Conservation (phyloP, 2,888 invertebrate genomes). For the Clepsis dumicolana region DNA sequence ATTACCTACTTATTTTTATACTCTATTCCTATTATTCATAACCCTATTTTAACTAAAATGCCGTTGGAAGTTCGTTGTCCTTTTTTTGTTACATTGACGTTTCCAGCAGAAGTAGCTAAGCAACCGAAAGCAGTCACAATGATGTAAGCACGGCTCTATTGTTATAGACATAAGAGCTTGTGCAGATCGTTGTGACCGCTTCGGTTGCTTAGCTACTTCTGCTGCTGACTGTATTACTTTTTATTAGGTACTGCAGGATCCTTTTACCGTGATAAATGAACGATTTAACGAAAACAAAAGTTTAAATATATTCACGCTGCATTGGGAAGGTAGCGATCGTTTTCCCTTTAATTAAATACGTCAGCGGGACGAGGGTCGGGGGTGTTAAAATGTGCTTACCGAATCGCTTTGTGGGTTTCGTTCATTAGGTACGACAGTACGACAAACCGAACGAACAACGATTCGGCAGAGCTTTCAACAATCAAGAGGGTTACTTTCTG, state of each 20-base stretch:
- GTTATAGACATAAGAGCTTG: no score
- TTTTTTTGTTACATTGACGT: no score
- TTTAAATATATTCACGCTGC: conserved; percentile 22
- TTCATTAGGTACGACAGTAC: not conserved
- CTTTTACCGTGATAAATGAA: not conserved
- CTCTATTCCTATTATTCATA: no score
- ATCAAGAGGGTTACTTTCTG: not conserved
- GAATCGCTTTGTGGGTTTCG: not conserved
- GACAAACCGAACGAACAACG: not conserved
- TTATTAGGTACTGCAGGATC: not conserved
- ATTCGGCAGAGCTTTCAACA: not conserved
- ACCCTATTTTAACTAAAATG: no score
- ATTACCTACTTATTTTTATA: no score
- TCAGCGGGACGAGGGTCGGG: conserved; percentile 41
- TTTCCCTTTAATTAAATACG: conserved; percentile 42
- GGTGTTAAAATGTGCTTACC: conserved; percentile 32
- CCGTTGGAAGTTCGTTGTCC: no score
- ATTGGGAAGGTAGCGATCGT: conserved; percentile 26
- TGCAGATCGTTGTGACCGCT: no score
- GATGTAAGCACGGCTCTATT: no score
- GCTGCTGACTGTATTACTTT: no score
- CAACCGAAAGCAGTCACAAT: no score
- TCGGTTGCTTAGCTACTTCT: no score
- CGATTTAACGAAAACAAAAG: not conserved
- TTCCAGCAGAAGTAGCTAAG: no score